A percentile compares a stretch with the other conserved stretches of the same genome.
phyloP scores from a whole-genome alignment of 2,888 invertebrate genomes.

The Polydrusus tereticollis region DNA sequence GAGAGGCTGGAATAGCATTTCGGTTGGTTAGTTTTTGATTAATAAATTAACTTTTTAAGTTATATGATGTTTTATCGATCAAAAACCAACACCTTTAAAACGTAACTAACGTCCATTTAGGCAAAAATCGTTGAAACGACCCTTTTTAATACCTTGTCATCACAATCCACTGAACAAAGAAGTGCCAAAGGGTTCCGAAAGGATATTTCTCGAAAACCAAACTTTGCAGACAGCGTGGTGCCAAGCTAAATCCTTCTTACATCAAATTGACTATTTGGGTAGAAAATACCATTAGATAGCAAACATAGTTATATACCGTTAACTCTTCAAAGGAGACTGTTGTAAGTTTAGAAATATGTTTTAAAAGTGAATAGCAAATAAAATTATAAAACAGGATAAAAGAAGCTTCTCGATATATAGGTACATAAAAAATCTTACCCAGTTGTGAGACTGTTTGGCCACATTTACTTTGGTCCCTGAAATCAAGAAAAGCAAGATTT shows the following conservation, averaged over 20 bases:
- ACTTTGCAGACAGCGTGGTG: conserved; percentile 34
- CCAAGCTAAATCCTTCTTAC: conserved; percentile 20
- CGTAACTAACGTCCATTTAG: background rate
- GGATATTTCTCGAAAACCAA: conserved; percentile 12
- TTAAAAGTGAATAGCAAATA: background rate
- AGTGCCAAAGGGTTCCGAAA: conserved; percentile 23
- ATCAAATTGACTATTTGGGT: conserved; percentile 22
- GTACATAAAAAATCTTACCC: conserved; percentile 67
- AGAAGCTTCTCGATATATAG: too few species aligned
- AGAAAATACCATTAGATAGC: conserved; percentile 5
- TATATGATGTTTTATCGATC: too few species aligned
- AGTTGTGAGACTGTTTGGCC: conserved; percentile 69
- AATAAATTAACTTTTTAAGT: too few species aligned
- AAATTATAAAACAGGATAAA: too few species aligned
- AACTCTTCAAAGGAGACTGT: background rate
- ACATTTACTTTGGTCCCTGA: conserved; percentile 67
- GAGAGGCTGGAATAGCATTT: conserved; percentile 19
- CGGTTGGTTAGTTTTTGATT: conserved; percentile 6
- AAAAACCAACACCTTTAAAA: too few species aligned
- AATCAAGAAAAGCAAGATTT: conserved; percentile 60
- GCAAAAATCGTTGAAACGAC: background rate
- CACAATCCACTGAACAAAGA: conserved; percentile 31
- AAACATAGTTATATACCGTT: background rate
- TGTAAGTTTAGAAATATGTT: background rate
- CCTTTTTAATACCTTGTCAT: conserved; percentile 29